Evolutionary conservation across 2,113 vertebrate species (phyloP).

Genomic region (Narcine bancroftii): DNA sequence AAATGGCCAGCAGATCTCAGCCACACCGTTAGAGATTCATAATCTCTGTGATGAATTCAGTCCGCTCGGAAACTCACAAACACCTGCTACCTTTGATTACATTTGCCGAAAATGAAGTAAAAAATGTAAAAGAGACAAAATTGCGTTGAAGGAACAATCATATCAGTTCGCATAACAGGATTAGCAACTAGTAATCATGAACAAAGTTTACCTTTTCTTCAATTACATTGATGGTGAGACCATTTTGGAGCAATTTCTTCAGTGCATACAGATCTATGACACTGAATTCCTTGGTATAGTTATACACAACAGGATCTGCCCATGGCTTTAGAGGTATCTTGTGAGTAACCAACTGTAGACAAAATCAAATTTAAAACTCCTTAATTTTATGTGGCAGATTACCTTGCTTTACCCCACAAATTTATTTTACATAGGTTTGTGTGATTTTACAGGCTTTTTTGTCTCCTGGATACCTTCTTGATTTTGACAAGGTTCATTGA

Average conservation of each 20-base stretch:
- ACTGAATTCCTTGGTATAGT: constrained; percentile 51
- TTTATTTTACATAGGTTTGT: not conserved
- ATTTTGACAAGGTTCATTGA: not conserved
- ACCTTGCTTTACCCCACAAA: not conserved
- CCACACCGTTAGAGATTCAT: not conserved
- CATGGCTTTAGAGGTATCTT: constrained; percentile 57
- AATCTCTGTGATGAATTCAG: not conserved
- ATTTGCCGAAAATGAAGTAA: not conserved
- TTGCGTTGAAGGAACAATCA: not conserved
- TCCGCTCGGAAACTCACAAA: not conserved
- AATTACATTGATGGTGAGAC: constrained; percentile 55
- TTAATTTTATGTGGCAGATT: not conserved
- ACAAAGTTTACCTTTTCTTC: constrained; percentile 69
- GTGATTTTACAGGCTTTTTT: not conserved
- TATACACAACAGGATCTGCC: constrained; percentile 54
- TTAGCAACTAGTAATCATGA: not conserved
- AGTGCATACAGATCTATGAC: constrained; percentile 54
- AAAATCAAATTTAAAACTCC: not conserved
- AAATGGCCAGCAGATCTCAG: too few species aligned
- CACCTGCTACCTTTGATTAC: not conserved
- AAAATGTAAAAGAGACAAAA: not conserved
- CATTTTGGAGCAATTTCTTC: constrained; percentile 64
- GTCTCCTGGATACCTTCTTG: not conserved
- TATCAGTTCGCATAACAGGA: not conserved
- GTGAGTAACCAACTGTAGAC: constrained; percentile 48